Evolutionary conservation across 1,140 invertebrate genomes (phyloP).

Genomic region (Leptopilina clavipes): DNA sequence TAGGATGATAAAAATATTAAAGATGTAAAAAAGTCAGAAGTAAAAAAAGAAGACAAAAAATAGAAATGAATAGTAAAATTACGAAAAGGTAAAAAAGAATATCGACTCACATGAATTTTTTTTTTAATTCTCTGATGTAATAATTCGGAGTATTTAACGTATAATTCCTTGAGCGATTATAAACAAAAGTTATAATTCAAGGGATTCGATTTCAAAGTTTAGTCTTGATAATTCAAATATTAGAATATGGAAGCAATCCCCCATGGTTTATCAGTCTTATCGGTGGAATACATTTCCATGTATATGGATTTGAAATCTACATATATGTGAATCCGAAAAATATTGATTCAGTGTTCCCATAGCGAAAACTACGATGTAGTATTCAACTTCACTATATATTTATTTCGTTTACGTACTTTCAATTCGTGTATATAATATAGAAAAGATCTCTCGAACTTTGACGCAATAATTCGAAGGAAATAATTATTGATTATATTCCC

Average conservation of each 20-base stretch:
- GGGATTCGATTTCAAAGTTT: slow-evolving; percentile 17
- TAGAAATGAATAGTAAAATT: no score
- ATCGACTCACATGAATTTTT: no score
- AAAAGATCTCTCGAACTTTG: not conserved
- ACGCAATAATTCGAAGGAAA: slow-evolving; percentile 4
- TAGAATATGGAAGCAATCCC: slow-evolving; percentile 61
- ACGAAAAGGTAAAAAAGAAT: no score
- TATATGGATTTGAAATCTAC: slow-evolving; percentile 62
- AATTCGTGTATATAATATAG: not conserved
- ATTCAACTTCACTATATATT: not conserved
- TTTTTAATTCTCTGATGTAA: no score
- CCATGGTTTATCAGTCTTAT: slow-evolving; percentile 63
- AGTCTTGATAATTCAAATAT: slow-evolving; percentile 51
- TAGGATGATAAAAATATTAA: no score
- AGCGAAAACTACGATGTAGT: not conserved
- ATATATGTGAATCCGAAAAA: slow-evolving; percentile 63
- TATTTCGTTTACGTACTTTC: slow-evolving; percentile 1
- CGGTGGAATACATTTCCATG: slow-evolving; percentile 65
- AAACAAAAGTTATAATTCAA: not conserved
- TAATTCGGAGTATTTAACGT: no score
- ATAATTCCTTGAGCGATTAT: not conserved
- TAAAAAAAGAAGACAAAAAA: no score
- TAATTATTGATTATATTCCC: slow-evolving; percentile 13
- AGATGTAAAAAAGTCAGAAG: no score
- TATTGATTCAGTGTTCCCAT: slow-evolving; percentile 55